Conservation (phyloP, 1,140 invertebrate species). For the Macrotrachela quadricornifera region DNA sequence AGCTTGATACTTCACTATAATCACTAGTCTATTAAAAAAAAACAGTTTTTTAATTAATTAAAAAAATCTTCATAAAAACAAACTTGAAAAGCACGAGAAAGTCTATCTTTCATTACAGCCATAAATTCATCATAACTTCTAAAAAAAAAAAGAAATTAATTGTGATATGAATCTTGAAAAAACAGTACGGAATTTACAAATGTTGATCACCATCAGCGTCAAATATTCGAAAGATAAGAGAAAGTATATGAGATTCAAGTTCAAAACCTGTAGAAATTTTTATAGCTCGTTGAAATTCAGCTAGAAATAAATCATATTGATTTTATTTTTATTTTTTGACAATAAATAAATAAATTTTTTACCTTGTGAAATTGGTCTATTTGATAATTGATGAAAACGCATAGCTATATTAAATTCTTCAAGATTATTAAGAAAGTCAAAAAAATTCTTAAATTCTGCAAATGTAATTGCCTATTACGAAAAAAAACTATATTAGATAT, state of each 20-base stretch:
- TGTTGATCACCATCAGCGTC: slow-evolving; percentile 91
- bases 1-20: too few species aligned
- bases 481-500: slow-evolving; percentile 1
- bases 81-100: slow-evolving; percentile 81
- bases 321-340: too few species aligned
- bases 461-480: slow-evolving; percentile 57
- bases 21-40: too few species aligned
- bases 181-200: slow-evolving; percentile 32
- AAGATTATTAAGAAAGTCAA: slow-evolving; percentile 83
- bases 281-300: slow-evolving; percentile 79
- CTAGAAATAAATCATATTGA: slow-evolving; percentile 36
- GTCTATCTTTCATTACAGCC: slow-evolving; percentile 86
- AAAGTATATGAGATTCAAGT: slow-evolving; percentile 60
- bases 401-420: slow-evolving; percentile 93
- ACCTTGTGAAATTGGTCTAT: slow-evolving; percentile 59
- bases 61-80: too few species aligned
- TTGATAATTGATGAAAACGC: slow-evolving; percentile 86
- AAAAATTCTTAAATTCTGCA: slow-evolving; percentile 77
- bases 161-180: too few species aligned
- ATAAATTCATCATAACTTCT: slow-evolving; percentile 84
- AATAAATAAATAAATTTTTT: too few species aligned
- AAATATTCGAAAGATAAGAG: slow-evolving; percentile 86
- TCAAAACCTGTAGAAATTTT: slow-evolving; percentile 76
- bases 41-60: too few species aligned
- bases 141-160: too few species aligned